Percentiles rank a stretch among this genome's conserved stretches.
Conservation (phyloP, 2,113 vertebrate genomes). For the Ictalurus punctatus region DNA sequence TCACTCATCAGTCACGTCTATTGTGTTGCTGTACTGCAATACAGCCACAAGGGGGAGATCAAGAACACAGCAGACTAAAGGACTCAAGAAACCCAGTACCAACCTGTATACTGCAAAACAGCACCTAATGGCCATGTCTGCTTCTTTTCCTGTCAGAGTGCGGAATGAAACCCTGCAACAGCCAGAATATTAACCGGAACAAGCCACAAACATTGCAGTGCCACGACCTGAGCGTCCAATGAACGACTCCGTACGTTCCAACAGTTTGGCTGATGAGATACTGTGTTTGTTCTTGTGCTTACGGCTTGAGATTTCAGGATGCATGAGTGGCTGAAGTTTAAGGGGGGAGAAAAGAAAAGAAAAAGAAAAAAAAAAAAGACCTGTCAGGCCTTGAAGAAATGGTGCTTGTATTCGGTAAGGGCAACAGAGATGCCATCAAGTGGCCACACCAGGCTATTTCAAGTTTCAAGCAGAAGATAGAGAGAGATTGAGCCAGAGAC, state of each 20-base stretch:
- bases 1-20: not conserved
- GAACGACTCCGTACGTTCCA: not conserved
- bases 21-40: slow-evolving; percentile 39
- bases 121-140: not conserved
- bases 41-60: slow-evolving; percentile 71
- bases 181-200: no score
- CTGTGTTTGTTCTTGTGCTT: not conserved
- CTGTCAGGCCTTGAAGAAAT: slow-evolving; percentile 26
- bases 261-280: not conserved
- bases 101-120: not conserved
- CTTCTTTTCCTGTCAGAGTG: not conserved
- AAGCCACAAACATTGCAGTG: not conserved
- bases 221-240: not conserved
- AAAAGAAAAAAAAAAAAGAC: not conserved
- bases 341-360: not conserved
- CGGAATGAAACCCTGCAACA: not conserved
- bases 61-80: slow-evolving; percentile 65
- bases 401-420: slow-evolving; percentile 26
- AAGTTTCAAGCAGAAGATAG: not conserved
- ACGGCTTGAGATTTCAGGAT: not conserved
- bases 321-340: not conserved
- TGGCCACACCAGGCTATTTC: slow-evolving; percentile 56
- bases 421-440: slow-evolving; percentile 63
- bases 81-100: slow-evolving; percentile 3
- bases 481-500: not conserved